Conservation (phyloP, 2,113 vertebrate species). For the Hystrix cristata region DNA sequence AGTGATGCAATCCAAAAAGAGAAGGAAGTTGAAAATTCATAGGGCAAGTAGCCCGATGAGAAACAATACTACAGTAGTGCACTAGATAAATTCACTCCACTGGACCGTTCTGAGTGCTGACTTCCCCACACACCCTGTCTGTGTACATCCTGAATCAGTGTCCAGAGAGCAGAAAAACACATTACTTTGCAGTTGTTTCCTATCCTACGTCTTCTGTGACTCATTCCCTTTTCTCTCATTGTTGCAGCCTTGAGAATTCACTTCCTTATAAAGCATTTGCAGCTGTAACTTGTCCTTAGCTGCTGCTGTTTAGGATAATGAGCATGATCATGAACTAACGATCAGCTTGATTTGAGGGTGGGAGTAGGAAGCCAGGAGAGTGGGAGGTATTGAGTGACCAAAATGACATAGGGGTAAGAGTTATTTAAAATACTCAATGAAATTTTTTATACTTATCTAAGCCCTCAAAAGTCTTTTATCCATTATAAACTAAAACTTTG, state of each 20-base stretch:
- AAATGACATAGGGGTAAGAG: neutral
- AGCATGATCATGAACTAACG: neutral
- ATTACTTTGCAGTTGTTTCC: neutral
- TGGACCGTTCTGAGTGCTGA: neutral
- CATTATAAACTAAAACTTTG: constrained; percentile 25
- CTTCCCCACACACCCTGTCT: neutral
- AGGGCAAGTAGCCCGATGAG: neutral
- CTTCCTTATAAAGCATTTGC: neutral
- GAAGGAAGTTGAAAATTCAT: neutral
- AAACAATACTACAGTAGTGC: neutral
- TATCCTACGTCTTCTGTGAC: neutral
- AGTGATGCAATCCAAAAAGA: neutral
- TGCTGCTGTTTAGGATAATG: neutral
- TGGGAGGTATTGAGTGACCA: neutral
- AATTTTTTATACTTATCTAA: neutral
- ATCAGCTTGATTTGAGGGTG: neutral
- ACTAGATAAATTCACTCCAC: neutral
- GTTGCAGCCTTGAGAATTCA: neutral
- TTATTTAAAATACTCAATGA: constrained; percentile 24
- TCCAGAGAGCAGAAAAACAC: neutral
- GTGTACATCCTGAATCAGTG: neutral
- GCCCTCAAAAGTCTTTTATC: neutral
- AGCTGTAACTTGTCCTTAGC: neutral
- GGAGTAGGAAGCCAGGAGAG: neutral
- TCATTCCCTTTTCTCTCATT: neutral